These are phyloP conservation scores for Macquaria australasica DNA, from an alignment of 2,113 vertebrate species.

Conservation along the genomic window DNA sequence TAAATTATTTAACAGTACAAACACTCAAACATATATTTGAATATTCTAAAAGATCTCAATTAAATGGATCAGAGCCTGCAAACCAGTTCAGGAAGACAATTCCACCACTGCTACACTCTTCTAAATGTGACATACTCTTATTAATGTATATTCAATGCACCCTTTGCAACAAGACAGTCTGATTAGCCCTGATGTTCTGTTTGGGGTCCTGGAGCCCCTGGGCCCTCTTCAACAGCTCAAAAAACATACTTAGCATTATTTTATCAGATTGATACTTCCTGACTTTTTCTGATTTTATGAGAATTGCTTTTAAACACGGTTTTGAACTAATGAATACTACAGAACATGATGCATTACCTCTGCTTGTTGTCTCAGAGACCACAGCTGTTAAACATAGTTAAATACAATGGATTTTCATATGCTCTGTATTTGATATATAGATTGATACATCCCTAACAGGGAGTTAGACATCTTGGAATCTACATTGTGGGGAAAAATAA, in stretches of 20 bases:
- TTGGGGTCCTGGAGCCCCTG: neutral
- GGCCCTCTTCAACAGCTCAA: neutral
- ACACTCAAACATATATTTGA: neutral
- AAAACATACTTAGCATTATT: neutral
- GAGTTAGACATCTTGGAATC: neutral
- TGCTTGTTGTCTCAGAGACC: neutral
- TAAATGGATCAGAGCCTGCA: neutral
- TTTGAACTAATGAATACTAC: neutral
- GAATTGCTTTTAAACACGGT: neutral
- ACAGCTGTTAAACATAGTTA: neutral
- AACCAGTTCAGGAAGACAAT: neutral
- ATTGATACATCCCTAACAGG: neutral
- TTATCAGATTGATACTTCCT: neutral
- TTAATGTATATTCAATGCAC: neutral
- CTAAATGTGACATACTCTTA: neutral
- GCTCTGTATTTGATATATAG: neutral
- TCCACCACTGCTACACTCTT: neutral
- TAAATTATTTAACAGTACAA: slow-evolving; percentile 14
- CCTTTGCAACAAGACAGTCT: neutral
- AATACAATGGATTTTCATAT: neutral
- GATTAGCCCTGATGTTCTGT: neutral
- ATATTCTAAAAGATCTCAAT: neutral
- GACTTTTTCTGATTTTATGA: neutral
- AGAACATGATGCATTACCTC: neutral
- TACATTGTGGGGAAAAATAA: no score